Base-by-base conservation (phyloP, 2,113 vertebrate genomes). In the Rhineura floridana region DNA sequence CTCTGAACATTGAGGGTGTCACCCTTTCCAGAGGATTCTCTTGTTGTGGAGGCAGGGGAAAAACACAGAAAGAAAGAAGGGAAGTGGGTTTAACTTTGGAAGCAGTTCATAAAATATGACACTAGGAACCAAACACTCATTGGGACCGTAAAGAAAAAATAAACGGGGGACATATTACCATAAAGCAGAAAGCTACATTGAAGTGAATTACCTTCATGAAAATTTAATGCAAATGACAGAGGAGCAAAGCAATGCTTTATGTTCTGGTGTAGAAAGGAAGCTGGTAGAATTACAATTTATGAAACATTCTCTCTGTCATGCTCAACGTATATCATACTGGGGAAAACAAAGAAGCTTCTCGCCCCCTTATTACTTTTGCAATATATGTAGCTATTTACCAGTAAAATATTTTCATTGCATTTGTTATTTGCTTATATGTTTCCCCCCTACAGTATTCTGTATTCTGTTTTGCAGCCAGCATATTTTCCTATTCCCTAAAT, bases 121-220 rank as follows among this genome's bases (percentile, higher is more conserved):
- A 55, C 17, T 91, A 17, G 52, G 92, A 94, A 94, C 86, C 73
- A 94, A 93, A 87, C 90, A 89, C 87, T 83, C 91, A 67, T 94
- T 91, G 95, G 63, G 33, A 59, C 76, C 83, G 81, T 87, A 79
- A 93, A 94, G 89, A 89, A 88, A 85, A 88, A 88, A 88, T 88
- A 88, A 88, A 9, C 0, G 0, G 2, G 0, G 3, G 19, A 4
- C 78, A 25, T 59, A 92, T 93, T 95, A 83, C 79, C 28, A 87
- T 65, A 81, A 87, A 94, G 81, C 81, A 93, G 94, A 95, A 89
- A 83, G 73, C 50, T 81, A 89, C 73, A 76, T 84, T 77, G 86
- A 94, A 94, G 48, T 90, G 80, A 93, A 93, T 93, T 92, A 92
- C 44, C 79, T 95, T 94, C 85, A 93, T 96, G 90, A 97, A 93